These are phyloP conservation scores for Rosalia funebris DNA, from an alignment of 2,888 invertebrate species.

Conservation along the genomic window DNA sequence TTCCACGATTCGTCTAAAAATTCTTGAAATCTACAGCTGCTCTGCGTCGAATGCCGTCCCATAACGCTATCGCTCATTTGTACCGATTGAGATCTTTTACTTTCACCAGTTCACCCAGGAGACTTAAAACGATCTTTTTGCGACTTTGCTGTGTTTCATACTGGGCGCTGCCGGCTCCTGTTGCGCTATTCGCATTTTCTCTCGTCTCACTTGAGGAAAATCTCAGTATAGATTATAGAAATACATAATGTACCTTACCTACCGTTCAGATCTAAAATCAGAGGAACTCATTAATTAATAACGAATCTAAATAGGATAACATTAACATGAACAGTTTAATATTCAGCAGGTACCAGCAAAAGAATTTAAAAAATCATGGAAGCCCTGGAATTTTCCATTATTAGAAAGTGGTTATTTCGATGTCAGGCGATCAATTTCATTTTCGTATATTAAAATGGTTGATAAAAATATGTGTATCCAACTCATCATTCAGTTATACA, in stretches of 20 bases:
- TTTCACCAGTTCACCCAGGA: not conserved
- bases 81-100: not conserved
- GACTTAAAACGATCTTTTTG: not conserved
- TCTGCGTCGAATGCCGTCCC: not conserved
- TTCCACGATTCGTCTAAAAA: slow-evolving; percentile 13
- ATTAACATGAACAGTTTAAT: no score
- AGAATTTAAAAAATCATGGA: no score
- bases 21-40: not conserved
- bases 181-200: slow-evolving; percentile 17
- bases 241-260: not conserved
- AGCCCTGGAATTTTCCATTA: no score
- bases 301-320: no score
- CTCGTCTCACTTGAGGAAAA: slow-evolving; percentile 20
- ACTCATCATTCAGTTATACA: no score
- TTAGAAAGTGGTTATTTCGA: no score
- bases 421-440: no score
- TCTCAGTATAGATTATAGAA: not conserved
- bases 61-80: not conserved
- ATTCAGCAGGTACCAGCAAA: no score
- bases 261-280: not conserved
- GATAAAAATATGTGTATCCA: no score
- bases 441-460: no score
- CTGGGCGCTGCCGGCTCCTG: not conserved
- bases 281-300: not conserved
- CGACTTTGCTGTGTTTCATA: not conserved